Evolutionary conservation across 1,140 invertebrate species (phyloP).

Genomic region (Formica selysi): DNA sequence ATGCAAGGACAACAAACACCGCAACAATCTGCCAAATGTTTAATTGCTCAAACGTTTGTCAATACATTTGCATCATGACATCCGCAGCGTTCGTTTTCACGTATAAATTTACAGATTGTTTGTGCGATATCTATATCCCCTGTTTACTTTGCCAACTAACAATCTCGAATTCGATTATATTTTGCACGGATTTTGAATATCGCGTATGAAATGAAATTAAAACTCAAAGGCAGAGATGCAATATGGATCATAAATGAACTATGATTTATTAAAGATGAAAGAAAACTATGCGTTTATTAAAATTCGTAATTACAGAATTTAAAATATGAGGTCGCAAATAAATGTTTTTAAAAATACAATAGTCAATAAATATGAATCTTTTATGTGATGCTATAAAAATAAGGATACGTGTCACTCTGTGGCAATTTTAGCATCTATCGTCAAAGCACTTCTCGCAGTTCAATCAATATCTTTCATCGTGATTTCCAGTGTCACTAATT

Average conservation of each 20-base stretch:
- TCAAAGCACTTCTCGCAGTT: not conserved
- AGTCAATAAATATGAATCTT: not conserved
- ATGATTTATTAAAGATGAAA: not conserved
- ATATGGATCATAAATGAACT: not conserved
- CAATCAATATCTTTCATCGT: not conserved
- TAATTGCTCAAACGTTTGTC: conserved; percentile 49
- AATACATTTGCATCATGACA: conserved; percentile 35
- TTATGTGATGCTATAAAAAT: conserved; percentile 2
- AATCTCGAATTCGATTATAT: conserved; percentile 35
- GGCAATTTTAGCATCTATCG: not conserved
- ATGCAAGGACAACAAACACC: conserved; percentile 25
- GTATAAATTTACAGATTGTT: conserved; percentile 58
- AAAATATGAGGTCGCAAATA: not conserved
- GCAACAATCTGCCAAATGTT: conserved; percentile 51
- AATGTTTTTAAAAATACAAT: not conserved
- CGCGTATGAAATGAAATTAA: conserved; percentile 15
- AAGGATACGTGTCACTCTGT: not conserved
- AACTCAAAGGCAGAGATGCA: conserved; percentile 40
- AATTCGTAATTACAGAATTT: not conserved
- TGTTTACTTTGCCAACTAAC: conserved; percentile 43
- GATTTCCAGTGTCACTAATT: conserved; percentile 9
- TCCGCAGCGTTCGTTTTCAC: conserved; percentile 21
- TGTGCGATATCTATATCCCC: conserved; percentile 48
- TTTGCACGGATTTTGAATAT: conserved; percentile 21
- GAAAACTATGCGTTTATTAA: not conserved